Evolutionary conservation across 2,113 vertebrate species (phyloP).

Genomic region (Dipodomys merriami): DNA sequence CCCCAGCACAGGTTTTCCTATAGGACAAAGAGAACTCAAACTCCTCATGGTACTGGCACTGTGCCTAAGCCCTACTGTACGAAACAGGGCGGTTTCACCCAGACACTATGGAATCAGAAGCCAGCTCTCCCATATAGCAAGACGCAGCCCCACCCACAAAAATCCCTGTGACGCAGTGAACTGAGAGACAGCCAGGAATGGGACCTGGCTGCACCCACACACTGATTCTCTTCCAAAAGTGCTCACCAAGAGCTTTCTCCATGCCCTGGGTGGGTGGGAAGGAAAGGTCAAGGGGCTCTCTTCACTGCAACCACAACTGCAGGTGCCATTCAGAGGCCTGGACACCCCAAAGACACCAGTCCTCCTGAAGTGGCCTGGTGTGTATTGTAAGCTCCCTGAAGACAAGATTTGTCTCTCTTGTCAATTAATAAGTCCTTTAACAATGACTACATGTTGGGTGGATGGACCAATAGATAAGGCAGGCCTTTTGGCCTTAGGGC

Average conservation of each 20-base stretch:
- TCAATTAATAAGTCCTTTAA: neutral
- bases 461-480: neutral
- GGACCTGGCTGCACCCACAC: neutral
- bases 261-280: neutral
- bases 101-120: neutral
- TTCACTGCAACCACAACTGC: neutral
- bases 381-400: neutral
- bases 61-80: neutral
- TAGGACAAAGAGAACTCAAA: neutral
- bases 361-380: neutral
- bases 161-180: neutral
- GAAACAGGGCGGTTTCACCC: neutral
- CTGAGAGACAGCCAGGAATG: neutral
- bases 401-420: neutral
- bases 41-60: neutral
- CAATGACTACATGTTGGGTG: neutral
- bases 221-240: conserved; percentile 10
- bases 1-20: neutral
- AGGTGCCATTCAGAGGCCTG: neutral
- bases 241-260: neutral
- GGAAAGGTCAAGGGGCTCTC: neutral
- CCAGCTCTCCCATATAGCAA: neutral
- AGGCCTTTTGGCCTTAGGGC: neutral
- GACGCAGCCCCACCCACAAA: neutral
- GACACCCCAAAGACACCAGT: neutral